These are phyloP conservation scores for Rhodophaea formosa DNA, from an alignment of 2,888 invertebrate genomes.

Conservation along the genomic window DNA sequence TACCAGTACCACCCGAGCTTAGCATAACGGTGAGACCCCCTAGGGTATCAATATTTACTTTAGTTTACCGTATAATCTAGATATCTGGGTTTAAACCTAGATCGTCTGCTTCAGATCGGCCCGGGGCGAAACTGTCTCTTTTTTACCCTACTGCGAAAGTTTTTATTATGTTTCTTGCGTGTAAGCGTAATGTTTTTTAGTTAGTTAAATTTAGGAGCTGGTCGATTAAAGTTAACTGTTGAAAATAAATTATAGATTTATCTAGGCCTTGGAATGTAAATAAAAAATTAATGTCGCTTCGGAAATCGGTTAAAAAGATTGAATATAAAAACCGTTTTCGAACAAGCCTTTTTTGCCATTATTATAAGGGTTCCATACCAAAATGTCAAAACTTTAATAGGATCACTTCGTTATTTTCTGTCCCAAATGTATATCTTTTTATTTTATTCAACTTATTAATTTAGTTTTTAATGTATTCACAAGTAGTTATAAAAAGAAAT, in stretches of 20 bases:
- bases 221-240: not conserved
- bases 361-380: too few species aligned
- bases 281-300: not conserved
- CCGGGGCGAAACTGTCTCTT: conserved; percentile 21
- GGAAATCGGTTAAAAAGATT: not conserved
- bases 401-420: too few species aligned
- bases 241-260: not conserved
- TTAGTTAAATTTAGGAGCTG: not conserved
- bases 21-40: not conserved
- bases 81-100: not conserved
- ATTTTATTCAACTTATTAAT: too few species aligned
- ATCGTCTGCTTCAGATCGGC: conserved; percentile 22
- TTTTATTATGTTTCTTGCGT: conserved; percentile 1
- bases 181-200: not conserved
- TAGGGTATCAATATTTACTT: conserved; percentile 18
- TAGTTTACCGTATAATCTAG: conserved; percentile 19
- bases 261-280: not conserved
- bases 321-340: not conserved
- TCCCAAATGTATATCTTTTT: too few species aligned
- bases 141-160: conserved; percentile 6
- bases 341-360: not conserved
- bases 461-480: too few species aligned
- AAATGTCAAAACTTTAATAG: too few species aligned
- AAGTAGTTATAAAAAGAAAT: too few species aligned
- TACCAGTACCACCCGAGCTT: not conserved